These are phyloP conservation scores for Otocyon megalotis DNA, from an alignment of 2,113 vertebrate genomes.

Conservation along the genomic window DNA sequence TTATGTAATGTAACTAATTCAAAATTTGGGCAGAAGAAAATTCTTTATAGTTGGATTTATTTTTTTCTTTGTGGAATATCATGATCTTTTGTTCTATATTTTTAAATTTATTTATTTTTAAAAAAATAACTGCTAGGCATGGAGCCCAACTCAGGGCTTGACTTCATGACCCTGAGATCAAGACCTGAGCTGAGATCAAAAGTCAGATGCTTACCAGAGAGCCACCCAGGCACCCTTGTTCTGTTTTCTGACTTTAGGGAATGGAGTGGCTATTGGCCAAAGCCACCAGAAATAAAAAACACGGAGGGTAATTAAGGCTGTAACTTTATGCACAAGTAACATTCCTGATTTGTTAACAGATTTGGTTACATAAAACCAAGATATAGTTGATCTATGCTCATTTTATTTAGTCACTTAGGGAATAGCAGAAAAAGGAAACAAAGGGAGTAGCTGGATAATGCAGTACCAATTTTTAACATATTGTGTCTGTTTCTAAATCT, in stretches of 20 bases:
- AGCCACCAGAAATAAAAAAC: neutral
- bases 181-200: neutral
- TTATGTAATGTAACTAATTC: neutral
- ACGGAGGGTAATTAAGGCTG: neutral
- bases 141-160: neutral
- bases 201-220: neutral
- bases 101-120: neutral
- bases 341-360: slow-evolving; percentile 25
- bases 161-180: neutral
- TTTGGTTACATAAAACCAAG: neutral
- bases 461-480: neutral
- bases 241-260: neutral
- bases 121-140: too few species aligned
- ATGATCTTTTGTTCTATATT: slow-evolving; percentile 11
- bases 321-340: neutral
- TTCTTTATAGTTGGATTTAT: slow-evolving; percentile 9
- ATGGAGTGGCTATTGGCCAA: neutral
- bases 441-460: neutral
- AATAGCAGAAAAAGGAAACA: neutral
- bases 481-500: neutral
- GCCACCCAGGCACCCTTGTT: neutral
- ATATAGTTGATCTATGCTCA: neutral
- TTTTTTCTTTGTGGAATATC: neutral
- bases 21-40: neutral
- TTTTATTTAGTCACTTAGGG: slow-evolving; percentile 26